phyloP scores from a whole-genome alignment of 2,797 vertebrate species.

The Mormyrus proboscirostris region DNA sequence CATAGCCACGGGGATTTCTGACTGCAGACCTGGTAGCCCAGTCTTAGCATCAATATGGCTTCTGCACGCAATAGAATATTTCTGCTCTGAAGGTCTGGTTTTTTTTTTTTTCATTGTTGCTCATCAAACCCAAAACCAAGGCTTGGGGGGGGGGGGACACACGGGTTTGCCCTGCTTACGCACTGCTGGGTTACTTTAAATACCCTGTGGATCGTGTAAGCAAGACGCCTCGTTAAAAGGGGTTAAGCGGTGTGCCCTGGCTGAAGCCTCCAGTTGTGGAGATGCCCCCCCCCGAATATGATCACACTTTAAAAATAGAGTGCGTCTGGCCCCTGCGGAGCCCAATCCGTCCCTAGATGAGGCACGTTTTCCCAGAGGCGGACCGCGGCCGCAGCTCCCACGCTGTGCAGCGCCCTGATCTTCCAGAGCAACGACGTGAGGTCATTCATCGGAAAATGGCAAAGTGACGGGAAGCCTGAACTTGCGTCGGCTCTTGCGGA shows the following conservation, averaged over 20 bases:
- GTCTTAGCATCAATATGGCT: not conserved
- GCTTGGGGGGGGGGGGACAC: not conserved
- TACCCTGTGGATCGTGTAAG: not conserved
- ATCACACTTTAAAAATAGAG: constrained; percentile 15
- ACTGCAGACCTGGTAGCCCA: not conserved
- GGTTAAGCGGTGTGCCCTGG: not conserved
- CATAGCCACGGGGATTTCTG: not conserved
- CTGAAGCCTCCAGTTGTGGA: not conserved
- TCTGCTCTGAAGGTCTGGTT: not conserved
- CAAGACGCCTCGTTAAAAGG: not conserved
- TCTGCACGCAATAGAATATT: not conserved
- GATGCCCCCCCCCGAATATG: not conserved
- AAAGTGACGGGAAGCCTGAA: not conserved
- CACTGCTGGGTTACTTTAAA: not conserved
- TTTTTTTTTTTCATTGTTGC: no score
- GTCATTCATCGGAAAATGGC: not conserved
- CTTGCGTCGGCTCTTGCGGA: not conserved
- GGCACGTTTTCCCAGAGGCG: constrained; percentile 1
- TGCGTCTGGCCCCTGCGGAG: not conserved
- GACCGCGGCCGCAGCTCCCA: not conserved
- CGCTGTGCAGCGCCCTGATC: not conserved
- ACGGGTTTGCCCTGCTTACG: not conserved
- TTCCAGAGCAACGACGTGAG: constrained; percentile 11
- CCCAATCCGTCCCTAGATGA: not conserved
- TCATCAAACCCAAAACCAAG: not conserved